phyloP scores from a whole-genome alignment of 2,888 invertebrate species.

The Periphyllus acericola region DNA sequence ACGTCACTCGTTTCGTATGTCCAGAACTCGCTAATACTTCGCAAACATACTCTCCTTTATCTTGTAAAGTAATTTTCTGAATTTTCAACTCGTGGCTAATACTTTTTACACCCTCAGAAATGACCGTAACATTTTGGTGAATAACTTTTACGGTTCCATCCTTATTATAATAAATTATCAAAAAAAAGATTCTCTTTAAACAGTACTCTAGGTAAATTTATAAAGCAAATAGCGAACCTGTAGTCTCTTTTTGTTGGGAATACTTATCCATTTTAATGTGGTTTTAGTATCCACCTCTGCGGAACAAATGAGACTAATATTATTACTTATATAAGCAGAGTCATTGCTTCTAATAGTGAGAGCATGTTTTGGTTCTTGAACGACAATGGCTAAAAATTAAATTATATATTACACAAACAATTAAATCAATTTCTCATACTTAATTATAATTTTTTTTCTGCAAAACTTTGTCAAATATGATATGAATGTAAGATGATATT shows the following conservation, averaged over 20 bases:
- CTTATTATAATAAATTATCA: background rate
- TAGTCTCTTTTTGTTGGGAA: conserved; percentile 64
- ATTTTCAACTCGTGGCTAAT: conserved; percentile 66
- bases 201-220: background rate
- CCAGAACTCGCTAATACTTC: conserved; percentile 65
- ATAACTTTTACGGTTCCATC: background rate
- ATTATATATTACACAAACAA: too few species aligned
- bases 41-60: conserved; percentile 68
- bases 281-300: conserved; percentile 65
- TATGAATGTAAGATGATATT: too few species aligned
- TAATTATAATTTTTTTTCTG: too few species aligned
- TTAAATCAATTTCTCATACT: too few species aligned
- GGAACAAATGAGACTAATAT: conserved; percentile 66
- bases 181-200: background rate
- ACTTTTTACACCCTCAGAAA: background rate
- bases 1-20: conserved; percentile 64
- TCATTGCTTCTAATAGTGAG: conserved; percentile 64
- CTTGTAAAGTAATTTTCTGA: conserved; percentile 66
- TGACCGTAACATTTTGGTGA: background rate
- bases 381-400: too few species aligned
- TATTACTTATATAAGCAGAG: conserved; percentile 66
- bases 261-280: conserved; percentile 66
- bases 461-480: too few species aligned
- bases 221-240: conserved; percentile 58
- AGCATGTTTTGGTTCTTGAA: too few species aligned